These are phyloP conservation scores for Coleophora flavipennella DNA, from an alignment of 2,888 invertebrate species.

Conservation along the genomic window DNA sequence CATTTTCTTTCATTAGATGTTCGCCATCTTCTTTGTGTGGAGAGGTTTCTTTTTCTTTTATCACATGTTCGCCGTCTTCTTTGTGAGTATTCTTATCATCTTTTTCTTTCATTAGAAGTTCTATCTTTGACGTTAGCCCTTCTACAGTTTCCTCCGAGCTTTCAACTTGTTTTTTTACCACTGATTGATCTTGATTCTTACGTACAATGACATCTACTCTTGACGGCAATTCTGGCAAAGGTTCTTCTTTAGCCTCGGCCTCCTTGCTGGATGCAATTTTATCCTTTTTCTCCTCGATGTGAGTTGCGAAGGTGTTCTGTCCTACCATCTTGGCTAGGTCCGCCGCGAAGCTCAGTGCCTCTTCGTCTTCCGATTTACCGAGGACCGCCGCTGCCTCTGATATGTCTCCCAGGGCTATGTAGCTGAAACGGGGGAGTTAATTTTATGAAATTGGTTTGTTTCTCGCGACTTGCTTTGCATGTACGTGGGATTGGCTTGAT, in stretches of 20 bases:
- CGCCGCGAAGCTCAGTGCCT: slow-evolving; percentile 70
- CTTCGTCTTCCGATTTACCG: slow-evolving; percentile 66
- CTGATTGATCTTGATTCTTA: not conserved
- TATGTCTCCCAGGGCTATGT: slow-evolving; percentile 70
- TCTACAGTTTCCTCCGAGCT: slow-evolving; percentile 23
- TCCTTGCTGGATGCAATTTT: slow-evolving; percentile 16
- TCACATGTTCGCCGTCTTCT: not conserved
- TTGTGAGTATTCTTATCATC: slow-evolving; percentile 4
- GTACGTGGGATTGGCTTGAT: no score
- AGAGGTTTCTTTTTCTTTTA: not conserved
- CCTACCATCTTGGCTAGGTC: slow-evolving; percentile 70
- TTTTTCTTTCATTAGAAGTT: slow-evolving; percentile 27
- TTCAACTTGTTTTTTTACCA: slow-evolving; percentile 6
- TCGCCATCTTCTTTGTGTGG: slow-evolving; percentile 20
- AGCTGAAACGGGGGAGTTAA: slow-evolving; percentile 47
- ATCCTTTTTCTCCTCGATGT: slow-evolving; percentile 32
- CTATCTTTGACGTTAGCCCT: slow-evolving; percentile 31
- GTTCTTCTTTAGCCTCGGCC: slow-evolving; percentile 4
- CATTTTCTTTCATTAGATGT: slow-evolving; percentile 24
- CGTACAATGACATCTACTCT: slow-evolving; percentile 12
- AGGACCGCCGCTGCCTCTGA: slow-evolving; percentile 75
- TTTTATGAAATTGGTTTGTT: not conserved
- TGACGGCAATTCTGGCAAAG: slow-evolving; percentile 16
- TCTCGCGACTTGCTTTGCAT: no score
- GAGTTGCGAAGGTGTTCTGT: slow-evolving; percentile 45